These are phyloP conservation scores for Chromobotia macracanthus DNA, from an alignment of 2,797 vertebrate genomes.

Conservation along the genomic window DNA sequence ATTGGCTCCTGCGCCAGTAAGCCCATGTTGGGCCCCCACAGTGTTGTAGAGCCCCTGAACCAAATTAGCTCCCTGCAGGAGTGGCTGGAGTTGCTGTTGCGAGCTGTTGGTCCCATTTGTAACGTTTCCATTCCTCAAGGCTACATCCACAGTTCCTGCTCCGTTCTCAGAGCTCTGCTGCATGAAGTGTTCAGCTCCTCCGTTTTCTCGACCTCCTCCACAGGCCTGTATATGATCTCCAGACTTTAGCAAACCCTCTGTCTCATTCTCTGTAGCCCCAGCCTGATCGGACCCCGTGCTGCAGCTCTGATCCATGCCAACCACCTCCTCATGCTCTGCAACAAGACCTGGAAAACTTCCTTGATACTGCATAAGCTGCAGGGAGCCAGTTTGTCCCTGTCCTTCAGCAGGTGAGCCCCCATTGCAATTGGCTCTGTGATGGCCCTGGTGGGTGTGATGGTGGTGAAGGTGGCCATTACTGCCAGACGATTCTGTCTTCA, in stretches of 20 bases:
- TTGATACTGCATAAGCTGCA: slow-evolving; percentile 97
- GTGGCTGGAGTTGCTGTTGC: slow-evolving; percentile 81
- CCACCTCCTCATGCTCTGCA: slow-evolving; percentile 89
- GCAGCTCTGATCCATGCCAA: slow-evolving; percentile 84
- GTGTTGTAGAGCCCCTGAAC: slow-evolving; percentile 93
- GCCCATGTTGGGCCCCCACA: slow-evolving; percentile 84
- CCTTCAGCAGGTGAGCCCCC: slow-evolving; percentile 87
- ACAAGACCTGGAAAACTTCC: slow-evolving; percentile 87
- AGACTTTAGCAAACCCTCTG: slow-evolving; percentile 87
- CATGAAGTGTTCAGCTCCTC: slow-evolving; percentile 88
- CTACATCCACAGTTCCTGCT: slow-evolving; percentile 64
- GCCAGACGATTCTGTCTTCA: slow-evolving; percentile 88
- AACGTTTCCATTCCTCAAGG: slow-evolving; percentile 77
- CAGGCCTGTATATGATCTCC: slow-evolving; percentile 91
- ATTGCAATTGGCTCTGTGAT: slow-evolving; percentile 90
- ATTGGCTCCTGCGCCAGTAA: slow-evolving; percentile 75
- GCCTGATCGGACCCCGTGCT: slow-evolving; percentile 67
- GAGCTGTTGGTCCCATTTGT: slow-evolving; percentile 60
- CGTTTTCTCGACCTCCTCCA: slow-evolving; percentile 77
- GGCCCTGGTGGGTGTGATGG: slow-evolving; percentile 78
- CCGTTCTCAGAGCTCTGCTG: slow-evolving; percentile 78
- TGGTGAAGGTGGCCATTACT: slow-evolving; percentile 73
- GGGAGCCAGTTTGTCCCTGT: slow-evolving; percentile 74
- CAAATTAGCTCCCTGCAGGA: slow-evolving; percentile 88
- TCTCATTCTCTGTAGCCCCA: slow-evolving; percentile 73